Conservation (phyloP, 2,797 vertebrate species). For the Cirrhinus mrigala region DNA sequence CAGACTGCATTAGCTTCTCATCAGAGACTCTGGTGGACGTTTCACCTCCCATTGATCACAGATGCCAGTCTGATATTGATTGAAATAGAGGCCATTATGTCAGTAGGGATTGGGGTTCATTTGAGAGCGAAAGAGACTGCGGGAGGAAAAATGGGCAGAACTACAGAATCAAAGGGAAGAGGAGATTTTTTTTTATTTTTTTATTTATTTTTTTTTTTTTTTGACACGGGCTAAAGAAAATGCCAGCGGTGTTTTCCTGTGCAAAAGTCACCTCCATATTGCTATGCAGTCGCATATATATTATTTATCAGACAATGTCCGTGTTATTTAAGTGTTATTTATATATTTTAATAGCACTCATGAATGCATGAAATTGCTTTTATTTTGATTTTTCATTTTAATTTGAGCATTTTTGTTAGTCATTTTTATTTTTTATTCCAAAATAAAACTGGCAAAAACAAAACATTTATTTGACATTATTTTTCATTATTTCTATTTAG, state of each 20-base stretch:
- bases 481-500: background rate
- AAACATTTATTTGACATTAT: background rate
- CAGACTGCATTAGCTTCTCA: constrained; percentile 46
- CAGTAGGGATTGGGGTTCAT: constrained; percentile 67
- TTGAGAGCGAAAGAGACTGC: constrained; percentile 39
- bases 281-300: background rate
- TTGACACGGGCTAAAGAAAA: background rate
- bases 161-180: background rate
- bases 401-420: too few relatives aligned
- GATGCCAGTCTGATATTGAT: constrained; percentile 77
- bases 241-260: background rate
- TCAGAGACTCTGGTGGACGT: constrained; percentile 64
- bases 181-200: too few relatives aligned
- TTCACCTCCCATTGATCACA: constrained; percentile 70
- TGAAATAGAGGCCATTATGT: constrained; percentile 74
- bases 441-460: background rate
- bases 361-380: background rate
- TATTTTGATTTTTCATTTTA: background rate
- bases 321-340: background rate
- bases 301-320: background rate
- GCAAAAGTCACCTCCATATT: too few relatives aligned
- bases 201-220: too few relatives aligned
- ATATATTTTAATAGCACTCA: background rate
- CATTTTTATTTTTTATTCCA: background rate
- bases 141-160: background rate